A percentile compares a stretch with the other conserved stretches of the same genome.
Conservation (phyloP, 2,113 vertebrate genomes). For the Elanoides forficatus region DNA sequence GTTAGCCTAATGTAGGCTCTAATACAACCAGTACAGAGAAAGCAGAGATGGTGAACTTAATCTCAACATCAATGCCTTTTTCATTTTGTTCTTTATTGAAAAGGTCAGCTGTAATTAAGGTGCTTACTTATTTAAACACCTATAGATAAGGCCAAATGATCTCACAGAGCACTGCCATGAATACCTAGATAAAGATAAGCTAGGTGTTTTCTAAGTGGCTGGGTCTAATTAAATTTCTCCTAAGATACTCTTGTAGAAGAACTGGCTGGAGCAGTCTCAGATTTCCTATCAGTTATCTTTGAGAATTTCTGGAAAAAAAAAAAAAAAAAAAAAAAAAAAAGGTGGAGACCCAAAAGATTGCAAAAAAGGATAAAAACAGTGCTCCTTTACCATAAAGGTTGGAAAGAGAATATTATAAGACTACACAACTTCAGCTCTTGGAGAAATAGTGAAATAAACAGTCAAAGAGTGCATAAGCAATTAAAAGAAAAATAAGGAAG, state of each 20-base stretch:
- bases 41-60: neutral
- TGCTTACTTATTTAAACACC: conserved; percentile 48
- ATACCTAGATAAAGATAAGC: conserved; percentile 1
- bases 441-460: neutral
- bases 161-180: neutral
- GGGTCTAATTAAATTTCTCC: neutral
- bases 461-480: neutral
- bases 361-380: neutral
- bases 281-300: neutral
- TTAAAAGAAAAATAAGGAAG: neutral
- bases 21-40: neutral
- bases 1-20: neutral
- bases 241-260: neutral
- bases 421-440: neutral
- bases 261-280: neutral
- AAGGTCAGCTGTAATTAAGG: conserved; percentile 56
- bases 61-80: conserved; percentile 9
- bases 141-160: conserved; percentile 34
- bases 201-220: conserved; percentile 2
- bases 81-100: conserved; percentile 47
- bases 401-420: neutral
- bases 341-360: neutral
- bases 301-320: neutral
- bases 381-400: fast-evolving
- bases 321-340: neutral